Evolutionary conservation across 2,797 vertebrate genomes (phyloP).

Genomic region (Coregonus sp.): DNA sequence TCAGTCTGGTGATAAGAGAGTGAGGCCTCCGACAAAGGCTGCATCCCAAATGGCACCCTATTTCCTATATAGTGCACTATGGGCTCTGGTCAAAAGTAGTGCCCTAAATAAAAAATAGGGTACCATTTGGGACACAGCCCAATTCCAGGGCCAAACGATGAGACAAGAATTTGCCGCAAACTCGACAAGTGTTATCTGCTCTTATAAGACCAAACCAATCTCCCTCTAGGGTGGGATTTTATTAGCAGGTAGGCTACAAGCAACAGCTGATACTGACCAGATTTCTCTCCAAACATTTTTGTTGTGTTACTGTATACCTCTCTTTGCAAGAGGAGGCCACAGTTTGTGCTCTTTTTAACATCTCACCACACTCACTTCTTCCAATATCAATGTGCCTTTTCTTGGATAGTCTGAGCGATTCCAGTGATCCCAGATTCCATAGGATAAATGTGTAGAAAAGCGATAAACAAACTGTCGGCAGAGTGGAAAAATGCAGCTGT

Average conservation of each 20-base stretch:
- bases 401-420: conserved; percentile 8
- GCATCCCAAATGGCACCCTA: no score
- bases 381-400: neutral
- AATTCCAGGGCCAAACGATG: conserved; percentile 2
- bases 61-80: neutral
- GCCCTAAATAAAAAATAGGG: neutral
- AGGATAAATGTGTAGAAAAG: conserved; percentile 37
- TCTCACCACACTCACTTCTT: neutral
- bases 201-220: neutral
- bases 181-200: neutral
- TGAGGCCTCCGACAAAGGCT: neutral
- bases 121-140: neutral
- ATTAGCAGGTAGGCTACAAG: neutral
- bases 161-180: conserved; percentile 7
- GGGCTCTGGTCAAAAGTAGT: neutral
- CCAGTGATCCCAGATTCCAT: conserved; percentile 25
- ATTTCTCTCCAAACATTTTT: neutral
- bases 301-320: neutral
- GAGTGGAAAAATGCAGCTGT: conserved; percentile 79
- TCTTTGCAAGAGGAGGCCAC: neutral
- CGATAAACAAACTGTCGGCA: conserved; percentile 50
- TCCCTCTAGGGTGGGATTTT: conserved; percentile 18
- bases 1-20: neutral
- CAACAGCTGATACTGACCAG: conserved; percentile 1
- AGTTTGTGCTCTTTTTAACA: neutral